phyloP scores from a whole-genome alignment of 2,888 invertebrate species.

The Sinelater perroti region DNA sequence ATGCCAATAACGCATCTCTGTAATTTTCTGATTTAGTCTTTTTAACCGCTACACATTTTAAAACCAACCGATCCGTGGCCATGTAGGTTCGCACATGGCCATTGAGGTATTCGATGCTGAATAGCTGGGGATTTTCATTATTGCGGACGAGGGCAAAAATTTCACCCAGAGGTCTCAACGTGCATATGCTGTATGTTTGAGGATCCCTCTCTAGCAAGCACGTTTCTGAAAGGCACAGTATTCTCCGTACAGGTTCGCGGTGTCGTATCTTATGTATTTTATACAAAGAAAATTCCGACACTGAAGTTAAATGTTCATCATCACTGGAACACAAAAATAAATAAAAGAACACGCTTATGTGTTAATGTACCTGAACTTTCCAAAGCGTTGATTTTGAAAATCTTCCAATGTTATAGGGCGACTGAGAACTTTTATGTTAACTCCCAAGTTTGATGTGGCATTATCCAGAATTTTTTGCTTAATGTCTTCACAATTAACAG shows the following conservation, averaged over 20 bases:
- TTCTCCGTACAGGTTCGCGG: slow-evolving; percentile 84
- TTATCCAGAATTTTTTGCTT: slow-evolving; percentile 86
- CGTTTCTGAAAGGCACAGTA: slow-evolving; percentile 93
- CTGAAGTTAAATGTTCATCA: slow-evolving; percentile 95
- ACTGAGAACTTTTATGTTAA: slow-evolving; percentile 84
- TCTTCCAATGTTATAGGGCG: slow-evolving; percentile 82
- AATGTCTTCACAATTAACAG: slow-evolving; percentile 85
- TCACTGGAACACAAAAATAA: slow-evolving; percentile 70
- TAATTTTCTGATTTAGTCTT: slow-evolving; percentile 44
- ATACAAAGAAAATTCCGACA: slow-evolving; percentile 95
- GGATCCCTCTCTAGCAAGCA: slow-evolving; percentile 97
- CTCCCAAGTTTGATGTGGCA: slow-evolving; percentile 81
- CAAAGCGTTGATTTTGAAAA: slow-evolving; percentile 87
- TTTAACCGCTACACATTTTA: not conserved
- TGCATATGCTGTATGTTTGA: slow-evolving; percentile 93
- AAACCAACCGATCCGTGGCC: slow-evolving; percentile 84
- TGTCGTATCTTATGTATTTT: slow-evolving; percentile 85
- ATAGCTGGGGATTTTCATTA: slow-evolving; percentile 90
- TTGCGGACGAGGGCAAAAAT: slow-evolving; percentile 92
- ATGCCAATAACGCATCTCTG: slow-evolving; percentile 94
- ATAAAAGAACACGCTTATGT: not conserved
- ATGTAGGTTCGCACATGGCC: slow-evolving; percentile 88
- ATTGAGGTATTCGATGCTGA: slow-evolving; percentile 92
- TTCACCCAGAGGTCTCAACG: slow-evolving; percentile 81
- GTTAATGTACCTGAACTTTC: slow-evolving; percentile 80